Base-by-base conservation (phyloP, 2,797 vertebrate genomes). In the Brachyalestes nurse region DNA sequence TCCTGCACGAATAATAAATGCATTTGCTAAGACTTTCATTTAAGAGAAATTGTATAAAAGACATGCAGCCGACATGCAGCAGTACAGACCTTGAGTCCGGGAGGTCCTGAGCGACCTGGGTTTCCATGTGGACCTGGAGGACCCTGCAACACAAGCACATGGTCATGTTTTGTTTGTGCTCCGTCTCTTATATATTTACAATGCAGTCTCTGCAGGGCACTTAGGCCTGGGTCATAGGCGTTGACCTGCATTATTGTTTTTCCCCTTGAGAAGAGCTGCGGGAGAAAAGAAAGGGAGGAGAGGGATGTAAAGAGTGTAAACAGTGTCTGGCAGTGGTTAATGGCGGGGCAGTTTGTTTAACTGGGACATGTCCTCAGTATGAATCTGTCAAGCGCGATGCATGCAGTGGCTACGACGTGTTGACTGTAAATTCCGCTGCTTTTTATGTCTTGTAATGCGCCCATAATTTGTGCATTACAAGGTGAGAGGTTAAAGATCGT, bases 91-190 rank as follows among this genome's bases (percentile, higher is more conserved):
- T 99, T 98, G 71, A 88, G 78, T 88, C 97, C 98, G 57, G 95
- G 88, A 49, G 91, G 88, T 25, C 98, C 98, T 1, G 96, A 88
- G 2, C 67, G 95, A 65, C 97, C 98, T 14, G 97, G 97, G 81
- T 96, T 98, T 92, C 98, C 97, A n/a, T 98, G 95, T 62, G 98
- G 95, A 83, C 97, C 97, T 13, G 92, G 93, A 47, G 94, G 93
- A 94, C 97, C 97, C 98, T 99, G 75, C 80, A 93, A 93, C 83
- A 89, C 72, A 90, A 79, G 92, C 51, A 92, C 70, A 88, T 16
- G 45, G 58, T 79, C 80, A 74, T 70, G 13, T 84, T 82, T 85
- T 79, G 65, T 75, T 75, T 72, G 42, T 83, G 53, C 42, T 38
- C 47, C 17, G 14, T 77, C 67, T 71, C 51, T 12, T 72, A 40